These are phyloP conservation scores for Penaeus chinensis DNA, from an alignment of 1,140 invertebrate species.

Conservation along the genomic window DNA sequence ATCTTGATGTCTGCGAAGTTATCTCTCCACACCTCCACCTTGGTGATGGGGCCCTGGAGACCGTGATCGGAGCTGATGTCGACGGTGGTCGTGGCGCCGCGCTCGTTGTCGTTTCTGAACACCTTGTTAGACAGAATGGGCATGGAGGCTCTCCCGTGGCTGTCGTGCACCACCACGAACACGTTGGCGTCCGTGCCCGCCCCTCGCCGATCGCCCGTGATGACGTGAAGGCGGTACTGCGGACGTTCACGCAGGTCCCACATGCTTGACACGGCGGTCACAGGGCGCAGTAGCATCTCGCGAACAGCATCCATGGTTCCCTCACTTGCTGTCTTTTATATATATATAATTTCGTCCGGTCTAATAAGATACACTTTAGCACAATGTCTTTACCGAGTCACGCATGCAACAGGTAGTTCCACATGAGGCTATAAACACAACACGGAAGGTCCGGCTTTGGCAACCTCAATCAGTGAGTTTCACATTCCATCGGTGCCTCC, in stretches of 20 bases:
- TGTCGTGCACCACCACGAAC: conserved; percentile 65
- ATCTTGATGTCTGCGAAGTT: conserved; percentile 39
- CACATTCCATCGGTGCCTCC: no score
- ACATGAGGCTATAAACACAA: no score
- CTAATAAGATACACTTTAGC: no score
- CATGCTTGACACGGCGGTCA: not conserved
- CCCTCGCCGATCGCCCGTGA: conserved; percentile 67
- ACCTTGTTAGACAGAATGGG: conserved; percentile 65
- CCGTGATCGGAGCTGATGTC: conserved; percentile 33
- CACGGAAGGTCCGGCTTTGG: no score
- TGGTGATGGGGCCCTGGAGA: conserved; percentile 48
- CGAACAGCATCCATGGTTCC: not conserved
- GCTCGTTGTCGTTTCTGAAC: conserved; percentile 67
- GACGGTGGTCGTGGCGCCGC: conserved; percentile 65
- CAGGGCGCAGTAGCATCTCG: not conserved
- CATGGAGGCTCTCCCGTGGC: conserved; percentile 61
- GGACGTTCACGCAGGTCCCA: not conserved
- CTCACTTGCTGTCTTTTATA: no score
- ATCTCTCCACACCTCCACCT: conserved; percentile 64
- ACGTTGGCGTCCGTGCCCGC: conserved; percentile 68
- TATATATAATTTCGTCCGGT: no score
- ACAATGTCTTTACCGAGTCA: no score
- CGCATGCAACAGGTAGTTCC: no score
- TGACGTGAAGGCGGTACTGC: conserved; percentile 65
- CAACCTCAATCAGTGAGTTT: no score